A percentile compares a stretch with the other conserved stretches of the same genome.
Evolutionary conservation across 2,888 invertebrate species (phyloP).

Genomic region (Hypena proboscidalis): DNA sequence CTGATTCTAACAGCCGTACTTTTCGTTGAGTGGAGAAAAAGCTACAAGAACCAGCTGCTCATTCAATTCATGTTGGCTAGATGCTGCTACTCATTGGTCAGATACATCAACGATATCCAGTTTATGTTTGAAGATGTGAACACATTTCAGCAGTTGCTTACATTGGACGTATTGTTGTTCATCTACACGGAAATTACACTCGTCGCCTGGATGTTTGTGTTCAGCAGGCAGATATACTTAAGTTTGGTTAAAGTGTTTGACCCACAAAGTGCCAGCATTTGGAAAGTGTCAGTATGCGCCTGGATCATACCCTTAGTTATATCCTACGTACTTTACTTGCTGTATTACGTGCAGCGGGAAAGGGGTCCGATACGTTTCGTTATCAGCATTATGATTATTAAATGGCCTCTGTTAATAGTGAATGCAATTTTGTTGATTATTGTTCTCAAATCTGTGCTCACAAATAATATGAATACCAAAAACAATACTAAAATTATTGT

Average conservation of each 20-base stretch:
- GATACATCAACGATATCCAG: constrained; percentile 58
- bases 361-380: constrained; percentile 38
- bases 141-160: constrained; percentile 22
- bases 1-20: constrained; percentile 63
- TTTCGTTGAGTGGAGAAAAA: constrained; percentile 69
- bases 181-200: constrained; percentile 64
- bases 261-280: constrained; percentile 43
- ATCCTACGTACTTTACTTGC: constrained; percentile 34
- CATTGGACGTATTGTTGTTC: constrained; percentile 46
- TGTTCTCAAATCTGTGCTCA: constrained; percentile 58
- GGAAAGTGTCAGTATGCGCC: constrained; percentile 54
- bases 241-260: constrained; percentile 67
- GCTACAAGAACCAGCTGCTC: constrained; percentile 70
- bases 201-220: constrained; percentile 71
- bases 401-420: constrained; percentile 67
- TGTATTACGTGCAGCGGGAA: constrained; percentile 29
- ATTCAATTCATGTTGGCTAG: constrained; percentile 71
- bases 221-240: constrained; percentile 68
- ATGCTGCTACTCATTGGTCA: constrained; percentile 58
- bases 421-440: constrained; percentile 62
- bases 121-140: constrained; percentile 35
- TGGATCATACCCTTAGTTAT: constrained; percentile 59
- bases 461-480: constrained; percentile 51
- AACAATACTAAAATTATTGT: constrained; percentile 58
- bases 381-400: constrained; percentile 55